Evolutionary conservation across 2,888 invertebrate species (phyloP).

Genomic region (Caenorhabditis panamensis): DNA sequence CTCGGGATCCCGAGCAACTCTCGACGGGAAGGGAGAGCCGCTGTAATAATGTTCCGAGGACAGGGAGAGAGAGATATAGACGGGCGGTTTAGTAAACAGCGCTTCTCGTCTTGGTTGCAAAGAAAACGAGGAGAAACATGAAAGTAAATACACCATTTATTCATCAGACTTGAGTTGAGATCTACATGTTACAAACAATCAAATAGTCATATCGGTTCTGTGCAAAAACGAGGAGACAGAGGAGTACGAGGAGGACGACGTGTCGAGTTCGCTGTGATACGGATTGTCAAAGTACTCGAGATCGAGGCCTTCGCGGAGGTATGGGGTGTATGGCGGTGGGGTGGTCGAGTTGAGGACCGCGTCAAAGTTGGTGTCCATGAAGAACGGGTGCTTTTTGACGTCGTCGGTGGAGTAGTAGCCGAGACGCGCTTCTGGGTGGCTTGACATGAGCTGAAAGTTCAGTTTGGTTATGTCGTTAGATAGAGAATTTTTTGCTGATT

Average conservation of each 20-base stretch:
- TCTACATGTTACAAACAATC: background rate
- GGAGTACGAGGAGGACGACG: slow-evolving; percentile 24
- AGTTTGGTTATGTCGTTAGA: too few species aligned
- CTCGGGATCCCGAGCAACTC: too few species aligned
- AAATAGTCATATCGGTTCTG: slow-evolving; percentile 19
- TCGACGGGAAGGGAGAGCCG: too few species aligned
- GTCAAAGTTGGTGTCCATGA: slow-evolving; percentile 48
- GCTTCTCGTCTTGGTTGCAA: too few species aligned
- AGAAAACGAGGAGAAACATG: too few species aligned
- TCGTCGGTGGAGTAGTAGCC: slow-evolving; percentile 48
- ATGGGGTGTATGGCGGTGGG: slow-evolving; percentile 48
- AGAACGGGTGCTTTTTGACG: slow-evolving; percentile 55
- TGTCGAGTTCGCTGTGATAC: slow-evolving; percentile 31
- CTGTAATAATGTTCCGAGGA: too few species aligned
- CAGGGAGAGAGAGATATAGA: too few species aligned
- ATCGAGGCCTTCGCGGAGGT: slow-evolving; percentile 35
- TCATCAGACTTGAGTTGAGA: too few species aligned
- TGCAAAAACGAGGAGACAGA: slow-evolving; percentile 17
- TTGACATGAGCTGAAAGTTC: slow-evolving; percentile 38
- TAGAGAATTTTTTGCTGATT: too few species aligned
- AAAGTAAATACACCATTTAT: too few species aligned
- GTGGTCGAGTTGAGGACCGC: slow-evolving; percentile 20
- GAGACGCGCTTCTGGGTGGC: slow-evolving; percentile 52
- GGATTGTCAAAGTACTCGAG: slow-evolving; percentile 45
- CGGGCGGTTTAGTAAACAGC: too few species aligned